phyloP scores from a whole-genome alignment of 1,140 invertebrate species.

The Caenorhabditis inopinata region DNA sequence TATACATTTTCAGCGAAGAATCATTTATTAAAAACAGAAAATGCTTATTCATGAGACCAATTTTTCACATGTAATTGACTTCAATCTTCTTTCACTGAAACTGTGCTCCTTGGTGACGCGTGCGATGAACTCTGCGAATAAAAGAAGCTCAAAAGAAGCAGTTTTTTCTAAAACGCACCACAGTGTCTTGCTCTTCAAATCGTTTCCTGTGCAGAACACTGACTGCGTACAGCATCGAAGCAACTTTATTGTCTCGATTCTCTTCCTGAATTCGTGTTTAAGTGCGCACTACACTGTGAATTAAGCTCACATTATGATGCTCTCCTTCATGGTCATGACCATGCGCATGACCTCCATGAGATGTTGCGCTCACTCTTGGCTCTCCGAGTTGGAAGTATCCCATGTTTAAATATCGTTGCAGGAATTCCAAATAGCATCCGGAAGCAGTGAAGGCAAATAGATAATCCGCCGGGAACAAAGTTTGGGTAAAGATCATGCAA shows the following conservation, averaged over 20 bases:
- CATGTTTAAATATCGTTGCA: conserved; percentile 60
- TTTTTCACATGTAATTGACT: background rate
- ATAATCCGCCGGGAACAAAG: conserved; percentile 66
- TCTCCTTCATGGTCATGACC: conserved; percentile 9
- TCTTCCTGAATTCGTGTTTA: background rate
- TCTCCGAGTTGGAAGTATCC: conserved; percentile 62
- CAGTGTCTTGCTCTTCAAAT: conserved; percentile 1
- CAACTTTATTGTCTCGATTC: background rate
- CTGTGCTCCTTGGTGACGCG: background rate
- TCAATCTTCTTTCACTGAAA: background rate
- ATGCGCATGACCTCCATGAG: conserved; percentile 37
- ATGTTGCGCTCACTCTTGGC: conserved; percentile 6
- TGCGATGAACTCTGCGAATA: background rate
- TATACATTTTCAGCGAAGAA: too few species aligned
- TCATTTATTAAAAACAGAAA: background rate
- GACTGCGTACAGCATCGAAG: conserved; percentile 30
- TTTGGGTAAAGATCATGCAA: conserved; percentile 65
- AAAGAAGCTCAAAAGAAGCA: too few species aligned
- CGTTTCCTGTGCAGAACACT: conserved; percentile 34
- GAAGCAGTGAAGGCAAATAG: conserved; percentile 61
- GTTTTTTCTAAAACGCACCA: too few species aligned
- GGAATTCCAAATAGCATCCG: conserved; percentile 63
- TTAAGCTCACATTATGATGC: background rate
- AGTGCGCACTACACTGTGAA: background rate
- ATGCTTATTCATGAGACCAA: background rate